These are phyloP conservation scores for Thripadectes ignobilis DNA, from an alignment of 2,797 vertebrate species.

Conservation along the genomic window DNA sequence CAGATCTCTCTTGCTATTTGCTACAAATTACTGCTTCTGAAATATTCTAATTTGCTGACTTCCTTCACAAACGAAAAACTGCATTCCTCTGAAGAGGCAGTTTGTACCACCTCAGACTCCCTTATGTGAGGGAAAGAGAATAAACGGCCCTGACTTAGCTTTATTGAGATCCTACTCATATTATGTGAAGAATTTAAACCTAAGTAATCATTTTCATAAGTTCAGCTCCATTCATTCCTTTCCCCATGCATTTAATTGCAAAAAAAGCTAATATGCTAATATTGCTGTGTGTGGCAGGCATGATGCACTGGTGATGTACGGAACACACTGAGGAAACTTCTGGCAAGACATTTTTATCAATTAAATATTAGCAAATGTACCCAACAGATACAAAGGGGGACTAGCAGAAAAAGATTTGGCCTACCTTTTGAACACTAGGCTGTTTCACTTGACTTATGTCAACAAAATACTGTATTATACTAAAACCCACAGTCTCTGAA, in stretches of 20 bases:
- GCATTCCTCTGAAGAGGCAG: not conserved
- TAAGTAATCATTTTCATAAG: not conserved
- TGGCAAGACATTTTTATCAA: not conserved
- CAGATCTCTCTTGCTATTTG: not conserved
- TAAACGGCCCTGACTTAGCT: not conserved
- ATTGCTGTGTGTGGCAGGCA: not conserved
- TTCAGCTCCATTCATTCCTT: not conserved
- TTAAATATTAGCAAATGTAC: not conserved
- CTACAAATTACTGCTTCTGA: not conserved
- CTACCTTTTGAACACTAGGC: not conserved
- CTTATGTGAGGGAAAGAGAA: not conserved
- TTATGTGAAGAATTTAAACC: not conserved
- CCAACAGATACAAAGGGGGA: not conserved
- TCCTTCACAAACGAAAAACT: not conserved
- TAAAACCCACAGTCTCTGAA: not conserved
- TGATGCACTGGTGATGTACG: not conserved
- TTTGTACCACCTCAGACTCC: not conserved
- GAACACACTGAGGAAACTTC: not conserved
- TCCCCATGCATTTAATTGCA: not conserved
- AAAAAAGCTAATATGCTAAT: not conserved
- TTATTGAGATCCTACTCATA: not conserved
- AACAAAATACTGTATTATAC: not conserved
- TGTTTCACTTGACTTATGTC: slow-evolving; percentile 12
- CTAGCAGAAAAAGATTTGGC: not conserved
- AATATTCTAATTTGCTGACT: not conserved